Evolutionary conservation across 2,113 vertebrate genomes (phyloP), one percentile per base, ranked within the genome.

Genomic region (Paralichthys olivaceus): DNA sequence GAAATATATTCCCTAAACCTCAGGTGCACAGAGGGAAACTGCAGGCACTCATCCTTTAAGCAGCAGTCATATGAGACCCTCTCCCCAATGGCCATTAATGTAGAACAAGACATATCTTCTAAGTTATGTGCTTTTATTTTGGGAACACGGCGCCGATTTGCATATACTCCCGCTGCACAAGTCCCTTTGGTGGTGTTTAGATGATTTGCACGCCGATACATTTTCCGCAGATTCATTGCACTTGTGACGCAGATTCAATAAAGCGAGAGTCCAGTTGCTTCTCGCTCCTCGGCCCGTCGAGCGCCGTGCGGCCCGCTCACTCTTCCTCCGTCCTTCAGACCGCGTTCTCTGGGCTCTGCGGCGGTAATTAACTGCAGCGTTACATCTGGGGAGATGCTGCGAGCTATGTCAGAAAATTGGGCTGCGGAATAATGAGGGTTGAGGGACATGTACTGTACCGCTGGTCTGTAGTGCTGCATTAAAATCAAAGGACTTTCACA

Each of bases 351-450:
- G 57, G 3, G 77, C 81, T 86, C 45, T 85, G 91, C 90, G 66
- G 93, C 60, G 79, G 88, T 94, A 96, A 96, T 96, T 96, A 95
- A 94, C 94, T 87, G 93, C 93, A 92, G 53, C 90, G 85, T 88
- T 94, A 93, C 91, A 89, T 94, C 95, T 93, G 81, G 91, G 92
- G 90, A 94, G 94, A 84, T 83, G 91, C 94, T 84, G 88, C 84
- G 85, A 94, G 88, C 94, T 83, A 90, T 91, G 93, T 94, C 88
- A 91, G 92, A 87, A 95, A 95, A 96, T 95, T 91, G 95, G 93
- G 90, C 77, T 82, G 59, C 81, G 92, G 92, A 94, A 95, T 95
- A 96, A 96, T 93, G 93, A 96, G 93, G 79, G 80, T 89, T 94
- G 94, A 90, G 93, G 93, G 93, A 95, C 85, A 49, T 72, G 84